These are phyloP conservation scores for Cygnus buccinator DNA, from an alignment of 2,113 vertebrate genomes.

Conservation along the genomic window DNA sequence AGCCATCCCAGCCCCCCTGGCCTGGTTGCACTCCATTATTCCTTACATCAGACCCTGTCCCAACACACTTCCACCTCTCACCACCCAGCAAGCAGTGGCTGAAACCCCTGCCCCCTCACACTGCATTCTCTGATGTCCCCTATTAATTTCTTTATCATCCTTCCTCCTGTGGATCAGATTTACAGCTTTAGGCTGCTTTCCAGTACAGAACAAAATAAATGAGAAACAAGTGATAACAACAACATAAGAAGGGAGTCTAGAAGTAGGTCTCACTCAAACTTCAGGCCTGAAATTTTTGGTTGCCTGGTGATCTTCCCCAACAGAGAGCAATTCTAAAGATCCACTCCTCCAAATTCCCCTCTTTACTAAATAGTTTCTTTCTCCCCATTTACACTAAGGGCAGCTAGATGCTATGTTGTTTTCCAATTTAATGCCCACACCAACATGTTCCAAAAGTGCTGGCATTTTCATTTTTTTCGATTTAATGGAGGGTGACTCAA, in stretches of 20 bases:
- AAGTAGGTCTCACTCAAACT: not conserved
- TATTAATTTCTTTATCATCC: not conserved
- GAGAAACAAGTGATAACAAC: not conserved
- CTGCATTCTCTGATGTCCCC: not conserved
- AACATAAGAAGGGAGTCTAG: rapidly evolving
- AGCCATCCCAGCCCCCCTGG: not conserved
- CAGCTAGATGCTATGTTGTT: not conserved
- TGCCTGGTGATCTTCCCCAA: not conserved
- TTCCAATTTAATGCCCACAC: not conserved
- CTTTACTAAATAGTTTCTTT: not conserved
- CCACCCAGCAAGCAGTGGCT: not conserved
- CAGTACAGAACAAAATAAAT: not conserved
- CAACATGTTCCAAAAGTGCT: not conserved
- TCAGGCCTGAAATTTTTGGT: not conserved
- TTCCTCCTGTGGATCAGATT: not conserved
- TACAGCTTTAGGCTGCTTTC: not conserved
- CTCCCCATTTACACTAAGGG: not conserved
- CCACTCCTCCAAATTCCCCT: not conserved
- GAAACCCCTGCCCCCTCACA: not conserved
- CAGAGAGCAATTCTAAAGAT: not conserved
- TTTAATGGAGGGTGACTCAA: constrained; percentile 47
- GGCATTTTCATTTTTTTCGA: constrained; percentile 34
- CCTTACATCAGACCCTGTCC: not conserved
- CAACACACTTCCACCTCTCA: not conserved
- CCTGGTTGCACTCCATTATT: rapidly evolving